These are phyloP conservation scores for Sprattus sprattus DNA, from an alignment of 2,113 vertebrate species.

Conservation along the genomic window DNA sequence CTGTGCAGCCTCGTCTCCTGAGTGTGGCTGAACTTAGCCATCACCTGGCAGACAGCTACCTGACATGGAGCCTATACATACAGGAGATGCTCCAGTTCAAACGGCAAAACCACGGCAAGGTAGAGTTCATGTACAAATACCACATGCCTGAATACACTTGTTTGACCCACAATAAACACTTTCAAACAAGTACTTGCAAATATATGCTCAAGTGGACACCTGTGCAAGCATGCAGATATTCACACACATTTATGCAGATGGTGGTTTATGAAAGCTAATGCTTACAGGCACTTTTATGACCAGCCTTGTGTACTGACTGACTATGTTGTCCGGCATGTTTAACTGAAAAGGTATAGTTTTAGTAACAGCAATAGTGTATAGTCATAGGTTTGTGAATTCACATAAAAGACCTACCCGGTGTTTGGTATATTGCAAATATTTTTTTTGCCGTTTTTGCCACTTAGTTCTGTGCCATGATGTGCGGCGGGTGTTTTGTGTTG, in stretches of 20 bases:
- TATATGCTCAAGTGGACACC: background rate
- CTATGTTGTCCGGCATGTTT: background rate
- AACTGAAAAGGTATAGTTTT: background rate
- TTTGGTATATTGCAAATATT: background rate
- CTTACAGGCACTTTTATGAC: background rate
- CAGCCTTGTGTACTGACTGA: background rate
- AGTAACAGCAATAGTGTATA: background rate
- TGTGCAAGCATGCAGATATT: background rate
- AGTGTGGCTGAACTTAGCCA: constrained; percentile 92
- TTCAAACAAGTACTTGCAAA: background rate
- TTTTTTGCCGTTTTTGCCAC: constrained; percentile 16
- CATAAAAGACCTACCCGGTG: background rate
- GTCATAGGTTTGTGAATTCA: background rate
- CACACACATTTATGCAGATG: background rate
- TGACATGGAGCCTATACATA: constrained; percentile 88
- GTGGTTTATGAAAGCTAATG: background rate
- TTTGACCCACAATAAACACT: background rate
- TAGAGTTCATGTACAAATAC: constrained; percentile 49
- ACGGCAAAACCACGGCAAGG: constrained; percentile 91
- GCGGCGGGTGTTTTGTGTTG: constrained; percentile 83
- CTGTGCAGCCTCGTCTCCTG: constrained; percentile 83
- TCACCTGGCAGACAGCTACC: constrained; percentile 93
- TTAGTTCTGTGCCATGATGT: constrained; percentile 92
- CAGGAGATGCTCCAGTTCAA: constrained; percentile 95
- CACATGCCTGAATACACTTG: background rate